Percentiles rank a stretch among this genome's conserved stretches.
These are phyloP conservation scores for Pachycephus smyrnensis DNA, from an alignment of 2,888 invertebrate species.

Conservation along the genomic window DNA sequence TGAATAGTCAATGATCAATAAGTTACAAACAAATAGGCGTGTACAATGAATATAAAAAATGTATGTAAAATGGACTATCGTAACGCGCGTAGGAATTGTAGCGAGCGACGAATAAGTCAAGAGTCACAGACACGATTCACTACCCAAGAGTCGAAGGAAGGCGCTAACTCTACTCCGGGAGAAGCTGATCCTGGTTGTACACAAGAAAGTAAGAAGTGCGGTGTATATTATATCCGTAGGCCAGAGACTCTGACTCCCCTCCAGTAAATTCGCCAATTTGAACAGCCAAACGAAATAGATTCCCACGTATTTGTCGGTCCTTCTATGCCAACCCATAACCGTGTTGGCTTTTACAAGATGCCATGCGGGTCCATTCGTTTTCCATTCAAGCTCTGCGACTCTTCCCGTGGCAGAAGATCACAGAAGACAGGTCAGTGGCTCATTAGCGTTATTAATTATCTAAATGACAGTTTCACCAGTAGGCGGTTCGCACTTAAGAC, in stretches of 20 bases:
- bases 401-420: neutral
- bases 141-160: neutral
- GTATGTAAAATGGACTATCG: neutral
- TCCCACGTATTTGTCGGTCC: slow-evolving; percentile 20
- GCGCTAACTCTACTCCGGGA: neutral
- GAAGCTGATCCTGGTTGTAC: neutral
- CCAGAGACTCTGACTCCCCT: slow-evolving; percentile 13
- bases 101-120: neutral
- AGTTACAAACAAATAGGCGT: neutral
- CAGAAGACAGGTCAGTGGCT: neutral
- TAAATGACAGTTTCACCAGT: neutral
- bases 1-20: neutral
- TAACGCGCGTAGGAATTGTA: neutral
- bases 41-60: no score
- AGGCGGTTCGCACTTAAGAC: neutral
- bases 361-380: slow-evolving; percentile 24
- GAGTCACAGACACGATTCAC: neutral
- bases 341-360: slow-evolving; percentile 12
- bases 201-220: neutral
- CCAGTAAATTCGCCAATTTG: slow-evolving; percentile 20
- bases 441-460: slow-evolving; percentile 1
- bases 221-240: neutral
- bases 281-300: slow-evolving; percentile 23
- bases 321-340: slow-evolving; percentile 19
- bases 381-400: slow-evolving; percentile 11